Evolutionary conservation across 2,113 vertebrate species (phyloP).

Genomic region (Melanocharis versteri): DNA sequence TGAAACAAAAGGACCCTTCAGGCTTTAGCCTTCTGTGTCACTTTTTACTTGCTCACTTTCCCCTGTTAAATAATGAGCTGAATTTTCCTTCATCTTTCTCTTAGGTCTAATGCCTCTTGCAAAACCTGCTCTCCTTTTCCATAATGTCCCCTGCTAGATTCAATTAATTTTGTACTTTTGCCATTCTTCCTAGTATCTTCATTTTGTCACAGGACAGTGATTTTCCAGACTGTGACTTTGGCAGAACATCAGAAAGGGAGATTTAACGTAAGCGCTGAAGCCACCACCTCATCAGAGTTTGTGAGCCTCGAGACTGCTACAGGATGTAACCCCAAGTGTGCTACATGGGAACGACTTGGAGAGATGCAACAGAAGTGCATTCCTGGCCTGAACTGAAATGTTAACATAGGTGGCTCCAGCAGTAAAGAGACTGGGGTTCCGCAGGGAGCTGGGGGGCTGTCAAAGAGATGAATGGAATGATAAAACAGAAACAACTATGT

Average conservation of each 20-base stretch:
- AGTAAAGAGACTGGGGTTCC: not conserved
- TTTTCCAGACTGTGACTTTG: not conserved
- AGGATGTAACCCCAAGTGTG: not conserved
- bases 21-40: not conserved
- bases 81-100: not conserved
- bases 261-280: not conserved
- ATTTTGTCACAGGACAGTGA: not conserved
- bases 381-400: not conserved
- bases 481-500: not conserved
- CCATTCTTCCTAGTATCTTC: not conserved
- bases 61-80: not conserved
- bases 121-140: not conserved
- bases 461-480: not conserved
- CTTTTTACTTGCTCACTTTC: not conserved
- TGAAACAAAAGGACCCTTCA: not conserved
- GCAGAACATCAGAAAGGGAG: not conserved
- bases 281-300: not conserved
- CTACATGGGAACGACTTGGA: not conserved
- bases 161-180: not conserved
- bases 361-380: not conserved
- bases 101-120: not conserved
- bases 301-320: not conserved
- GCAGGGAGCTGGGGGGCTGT: not conserved
- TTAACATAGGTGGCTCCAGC: not conserved
- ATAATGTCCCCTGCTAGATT: not conserved